A percentile compares a stretch with the other conserved stretches of the same genome.
phyloP scores from a whole-genome alignment of 2,888 invertebrate genomes.

The Schizotus pectinicornis region DNA sequence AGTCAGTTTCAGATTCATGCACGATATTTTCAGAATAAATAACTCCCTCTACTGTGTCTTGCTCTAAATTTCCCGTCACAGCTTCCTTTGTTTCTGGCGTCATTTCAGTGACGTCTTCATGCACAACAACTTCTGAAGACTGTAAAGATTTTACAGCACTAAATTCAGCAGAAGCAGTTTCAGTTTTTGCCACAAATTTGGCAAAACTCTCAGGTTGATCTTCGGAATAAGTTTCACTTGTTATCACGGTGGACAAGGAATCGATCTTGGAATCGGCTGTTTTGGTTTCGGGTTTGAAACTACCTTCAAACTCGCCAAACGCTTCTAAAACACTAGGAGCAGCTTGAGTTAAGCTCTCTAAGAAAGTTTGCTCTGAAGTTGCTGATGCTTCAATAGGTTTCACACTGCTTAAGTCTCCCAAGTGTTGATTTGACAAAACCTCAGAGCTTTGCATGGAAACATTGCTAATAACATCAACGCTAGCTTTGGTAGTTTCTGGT shows the following conservation, averaged over 20 bases:
- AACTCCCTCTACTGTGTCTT: constrained; percentile 57
- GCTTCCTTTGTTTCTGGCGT: constrained; percentile 40
- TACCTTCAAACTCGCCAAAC: constrained; percentile 47
- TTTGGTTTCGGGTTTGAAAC: constrained; percentile 61
- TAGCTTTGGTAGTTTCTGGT: constrained; percentile 49
- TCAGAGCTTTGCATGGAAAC: constrained; percentile 58
- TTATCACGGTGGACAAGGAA: constrained; percentile 64
- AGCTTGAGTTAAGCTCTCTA: constrained; percentile 39
- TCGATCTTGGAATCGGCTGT: constrained; percentile 61
- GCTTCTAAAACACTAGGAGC: constrained; percentile 39
- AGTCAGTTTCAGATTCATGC: constrained; percentile 59
- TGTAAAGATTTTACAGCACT: constrained; percentile 53
- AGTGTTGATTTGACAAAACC: constrained; percentile 39
- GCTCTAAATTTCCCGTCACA: constrained; percentile 51
- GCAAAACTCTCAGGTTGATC: constrained; percentile 56
- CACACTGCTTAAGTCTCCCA: constrained; percentile 32
- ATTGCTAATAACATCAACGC: constrained; percentile 53
- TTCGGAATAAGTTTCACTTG: constrained; percentile 62
- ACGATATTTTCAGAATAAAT: constrained; percentile 55
- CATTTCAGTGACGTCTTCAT: constrained; percentile 45
- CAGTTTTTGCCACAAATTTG: constrained; percentile 35
- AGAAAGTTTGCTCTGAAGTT: constrained; percentile 33
- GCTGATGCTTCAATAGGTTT: constrained; percentile 36
- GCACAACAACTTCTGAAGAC: constrained; percentile 47
- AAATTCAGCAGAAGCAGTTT: constrained; percentile 50